Conservation (phyloP, 2,113 vertebrate species). For the Psittacula cyanocephala region DNA sequence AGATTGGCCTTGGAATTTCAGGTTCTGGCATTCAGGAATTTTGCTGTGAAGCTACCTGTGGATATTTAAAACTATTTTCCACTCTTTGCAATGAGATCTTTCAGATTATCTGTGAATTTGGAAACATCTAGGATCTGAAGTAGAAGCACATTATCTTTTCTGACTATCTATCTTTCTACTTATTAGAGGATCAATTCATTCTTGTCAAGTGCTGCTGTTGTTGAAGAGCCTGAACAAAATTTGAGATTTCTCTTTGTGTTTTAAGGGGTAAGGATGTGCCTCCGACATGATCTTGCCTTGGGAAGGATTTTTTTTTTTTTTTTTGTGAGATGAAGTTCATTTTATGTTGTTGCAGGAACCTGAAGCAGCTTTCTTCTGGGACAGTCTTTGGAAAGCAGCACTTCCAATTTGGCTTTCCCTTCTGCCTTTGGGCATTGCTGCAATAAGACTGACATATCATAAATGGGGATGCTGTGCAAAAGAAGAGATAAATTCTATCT, state of each 20-base stretch:
- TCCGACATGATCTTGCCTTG: background rate
- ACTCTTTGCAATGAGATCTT: background rate
- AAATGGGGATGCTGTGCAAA: background rate
- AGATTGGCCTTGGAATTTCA: background rate
- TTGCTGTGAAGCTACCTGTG: background rate
- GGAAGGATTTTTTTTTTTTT: background rate
- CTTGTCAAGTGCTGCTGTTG: background rate
- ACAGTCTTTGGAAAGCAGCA: background rate
- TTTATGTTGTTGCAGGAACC: background rate
- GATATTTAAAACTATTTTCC: background rate
- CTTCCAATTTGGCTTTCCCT: background rate
- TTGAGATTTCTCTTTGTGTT: background rate
- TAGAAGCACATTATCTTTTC: background rate
- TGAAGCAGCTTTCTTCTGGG: background rate
- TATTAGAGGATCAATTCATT: background rate
- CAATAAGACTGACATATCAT: rapidly evolving
- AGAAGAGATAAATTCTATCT: background rate
- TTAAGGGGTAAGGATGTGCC: background rate
- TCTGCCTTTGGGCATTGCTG: background rate
- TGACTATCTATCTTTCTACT: background rate
- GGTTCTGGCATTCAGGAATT: background rate
- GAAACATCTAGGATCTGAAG: background rate
- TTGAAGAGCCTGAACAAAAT: background rate
- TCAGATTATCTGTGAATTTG: background rate
- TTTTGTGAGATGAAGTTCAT: background rate